These are phyloP conservation scores for Dryoscopus gambensis DNA, from an alignment of 2,113 vertebrate genomes.

Conservation along the genomic window DNA sequence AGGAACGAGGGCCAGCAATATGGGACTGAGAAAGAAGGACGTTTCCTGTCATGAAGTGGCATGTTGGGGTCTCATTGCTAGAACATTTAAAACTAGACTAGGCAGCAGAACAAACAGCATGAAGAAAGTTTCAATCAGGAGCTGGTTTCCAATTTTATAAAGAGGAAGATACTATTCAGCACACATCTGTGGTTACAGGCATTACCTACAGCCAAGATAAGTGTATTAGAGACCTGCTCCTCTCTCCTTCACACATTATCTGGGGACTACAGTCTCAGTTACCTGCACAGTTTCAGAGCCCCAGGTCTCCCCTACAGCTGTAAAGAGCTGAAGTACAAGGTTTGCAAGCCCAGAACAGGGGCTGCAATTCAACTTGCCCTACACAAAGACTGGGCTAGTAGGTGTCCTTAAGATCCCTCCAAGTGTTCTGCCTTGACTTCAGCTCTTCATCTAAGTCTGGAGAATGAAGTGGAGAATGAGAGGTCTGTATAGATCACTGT, in stretches of 20 bases:
- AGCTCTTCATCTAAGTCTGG: neutral
- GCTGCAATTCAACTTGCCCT: neutral
- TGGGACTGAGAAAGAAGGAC: neutral
- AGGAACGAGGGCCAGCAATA: neutral
- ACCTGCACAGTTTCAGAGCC: neutral
- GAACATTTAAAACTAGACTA: neutral
- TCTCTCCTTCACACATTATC: neutral
- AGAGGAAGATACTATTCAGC: neutral
- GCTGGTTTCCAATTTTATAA: neutral
- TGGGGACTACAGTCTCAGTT: neutral
- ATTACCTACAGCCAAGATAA: neutral
- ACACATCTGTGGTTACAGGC: neutral
- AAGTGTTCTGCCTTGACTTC: neutral
- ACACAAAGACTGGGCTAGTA: neutral
- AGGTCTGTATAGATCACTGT: neutral
- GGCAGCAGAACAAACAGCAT: neutral
- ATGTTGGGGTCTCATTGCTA: neutral
- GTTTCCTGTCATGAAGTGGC: neutral
- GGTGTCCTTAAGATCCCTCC: neutral
- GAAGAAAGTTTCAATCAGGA: neutral
- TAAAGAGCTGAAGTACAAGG: neutral
- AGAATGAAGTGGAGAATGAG: neutral
- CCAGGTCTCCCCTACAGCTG: neutral
- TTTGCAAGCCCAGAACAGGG: neutral
- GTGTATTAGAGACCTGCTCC: neutral